Evolutionary conservation across 1,140 invertebrate species (phyloP).

Genomic region (Drosophila sturtevanti): DNA sequence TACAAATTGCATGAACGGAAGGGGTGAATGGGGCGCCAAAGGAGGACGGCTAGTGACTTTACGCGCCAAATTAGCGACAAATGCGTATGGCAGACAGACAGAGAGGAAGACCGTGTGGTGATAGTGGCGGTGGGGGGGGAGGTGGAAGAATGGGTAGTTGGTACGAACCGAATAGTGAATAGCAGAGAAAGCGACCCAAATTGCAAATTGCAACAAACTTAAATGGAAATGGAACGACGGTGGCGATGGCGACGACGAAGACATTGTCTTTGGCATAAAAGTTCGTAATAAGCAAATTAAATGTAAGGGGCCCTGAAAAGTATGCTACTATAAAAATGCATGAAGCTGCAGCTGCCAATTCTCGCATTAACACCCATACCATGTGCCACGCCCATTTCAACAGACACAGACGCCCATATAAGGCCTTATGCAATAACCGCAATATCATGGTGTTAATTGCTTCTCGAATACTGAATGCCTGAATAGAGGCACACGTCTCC

Average conservation of each 20-base stretch:
- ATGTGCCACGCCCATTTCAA: not conserved
- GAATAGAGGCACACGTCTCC: conserved; percentile 19
- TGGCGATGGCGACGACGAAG: conserved; percentile 61
- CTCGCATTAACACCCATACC: conserved; percentile 59
- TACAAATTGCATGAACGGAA: conserved; percentile 34
- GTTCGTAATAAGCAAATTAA: conserved; percentile 76
- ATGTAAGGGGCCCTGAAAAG: conserved; percentile 44
- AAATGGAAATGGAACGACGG: conserved; percentile 52
- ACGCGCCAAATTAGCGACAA: conserved; percentile 71
- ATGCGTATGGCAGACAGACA: conserved; percentile 40
- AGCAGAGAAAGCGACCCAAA: conserved; percentile 61
- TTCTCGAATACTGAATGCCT: conserved; percentile 48
- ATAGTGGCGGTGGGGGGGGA: not conserved
- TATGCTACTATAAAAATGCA: conserved; percentile 61
- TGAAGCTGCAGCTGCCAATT: conserved; percentile 51
- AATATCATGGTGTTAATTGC: conserved; percentile 77
- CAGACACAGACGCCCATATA: conserved; percentile 42
- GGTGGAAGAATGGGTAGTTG: not conserved
- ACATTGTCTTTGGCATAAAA: conserved; percentile 59
- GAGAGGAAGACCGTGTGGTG: too few relatives aligned
- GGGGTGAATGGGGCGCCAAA: not conserved
- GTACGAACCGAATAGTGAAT: not conserved
- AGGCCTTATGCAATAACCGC: conserved; percentile 62
- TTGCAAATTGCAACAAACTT: conserved; percentile 76
- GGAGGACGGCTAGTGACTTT: conserved; percentile 36